Evolutionary conservation across 2,888 invertebrate genomes (phyloP), one percentile per base, ranked within the genome.

Genomic region (Stomorhina lunata): DNA sequence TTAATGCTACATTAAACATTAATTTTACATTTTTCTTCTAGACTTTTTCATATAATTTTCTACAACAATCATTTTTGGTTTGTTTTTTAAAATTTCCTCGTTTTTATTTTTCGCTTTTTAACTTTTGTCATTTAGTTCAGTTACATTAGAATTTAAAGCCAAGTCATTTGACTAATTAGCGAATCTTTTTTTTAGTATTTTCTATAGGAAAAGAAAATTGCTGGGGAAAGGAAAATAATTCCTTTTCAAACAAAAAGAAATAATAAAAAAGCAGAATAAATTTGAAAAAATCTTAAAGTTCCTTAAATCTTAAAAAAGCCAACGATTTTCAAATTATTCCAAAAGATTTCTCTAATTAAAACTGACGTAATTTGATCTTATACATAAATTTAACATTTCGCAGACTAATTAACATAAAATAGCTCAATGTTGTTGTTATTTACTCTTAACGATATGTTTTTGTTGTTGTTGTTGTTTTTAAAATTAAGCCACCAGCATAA

Each of bases 1-100:
- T 76, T 66, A 57, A 76, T 76, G 66, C 27, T 5, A 66, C 55
- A 76, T 66, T 76, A 45, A 65, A 34, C 55, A 65, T 75, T 61
- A 25, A 10, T 12, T 65, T 48, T 32, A 32, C 2, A 9, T 32
- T 61, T n/a, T 1, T 20, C 57, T 45, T 20, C 6, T 27, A 15
- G 1, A 17, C 17, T 63, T 9, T 27, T 63, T 27, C n/a, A 7
- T 34, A 4, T 63, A 43, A 45, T 40, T 63, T 0, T 61, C 40
- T 25, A 40, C 17, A 7, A 15, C 20, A 22, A 29, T n/a, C 32
- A 17, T 45, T 48, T 40, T 40, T 48, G 20, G 29, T 45, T 12
- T 15, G 10, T 2, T 10, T n/a, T 48, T n/a, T 22, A 48, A 22
- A 10, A 48, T 12, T 48, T 48, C 12, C 10, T 48, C n/a, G n/a